phyloP scores from a whole-genome alignment of 2,113 vertebrate genomes.

The Pampusana beccarii region DNA sequence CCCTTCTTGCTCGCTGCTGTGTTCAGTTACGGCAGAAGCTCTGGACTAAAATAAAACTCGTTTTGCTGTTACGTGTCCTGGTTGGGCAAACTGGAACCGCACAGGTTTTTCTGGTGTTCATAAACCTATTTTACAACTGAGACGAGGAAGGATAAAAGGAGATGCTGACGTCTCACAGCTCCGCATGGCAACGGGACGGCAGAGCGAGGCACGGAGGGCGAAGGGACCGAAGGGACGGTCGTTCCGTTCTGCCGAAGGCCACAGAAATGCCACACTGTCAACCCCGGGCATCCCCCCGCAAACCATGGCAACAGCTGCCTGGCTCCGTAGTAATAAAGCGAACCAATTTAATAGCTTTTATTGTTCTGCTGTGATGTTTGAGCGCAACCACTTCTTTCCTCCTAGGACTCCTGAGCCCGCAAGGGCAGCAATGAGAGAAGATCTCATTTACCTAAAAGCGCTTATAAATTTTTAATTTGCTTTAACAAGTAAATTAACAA shows the following conservation, averaged over 20 bases:
- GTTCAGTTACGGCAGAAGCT: not conserved
- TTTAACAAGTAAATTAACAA: conserved; percentile 99
- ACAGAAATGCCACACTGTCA: conserved; percentile 79
- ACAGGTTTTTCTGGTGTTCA: not conserved
- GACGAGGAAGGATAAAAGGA: not conserved
- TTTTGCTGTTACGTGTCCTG: not conserved
- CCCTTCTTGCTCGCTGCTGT: not conserved
- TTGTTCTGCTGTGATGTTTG: conserved; percentile 93
- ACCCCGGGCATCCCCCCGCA: conserved; percentile 85
- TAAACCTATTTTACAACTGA: not conserved
- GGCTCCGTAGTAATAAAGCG: conserved; percentile 89
- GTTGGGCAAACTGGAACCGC: not conserved
- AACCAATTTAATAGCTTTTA: conserved; percentile 97
- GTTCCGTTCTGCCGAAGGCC: conserved; percentile 9
- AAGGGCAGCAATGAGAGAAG: conserved; percentile 94
- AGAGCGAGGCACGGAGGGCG: accelerated
- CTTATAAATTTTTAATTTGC: conserved; percentile 99
- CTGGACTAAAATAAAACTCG: not conserved
- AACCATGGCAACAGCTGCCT: conserved; percentile 91
- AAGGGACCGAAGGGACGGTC: not conserved
- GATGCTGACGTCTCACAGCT: not conserved
- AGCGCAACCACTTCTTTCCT: conserved; percentile 86
- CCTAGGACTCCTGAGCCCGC: conserved; percentile 87
- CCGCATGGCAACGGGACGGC: accelerated
- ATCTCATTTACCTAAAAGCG: conserved; percentile 99